phyloP scores from a whole-genome alignment of 37 sponge, comb jelly and placozoan genomes.

The Aplysina aerophoba region DNA sequence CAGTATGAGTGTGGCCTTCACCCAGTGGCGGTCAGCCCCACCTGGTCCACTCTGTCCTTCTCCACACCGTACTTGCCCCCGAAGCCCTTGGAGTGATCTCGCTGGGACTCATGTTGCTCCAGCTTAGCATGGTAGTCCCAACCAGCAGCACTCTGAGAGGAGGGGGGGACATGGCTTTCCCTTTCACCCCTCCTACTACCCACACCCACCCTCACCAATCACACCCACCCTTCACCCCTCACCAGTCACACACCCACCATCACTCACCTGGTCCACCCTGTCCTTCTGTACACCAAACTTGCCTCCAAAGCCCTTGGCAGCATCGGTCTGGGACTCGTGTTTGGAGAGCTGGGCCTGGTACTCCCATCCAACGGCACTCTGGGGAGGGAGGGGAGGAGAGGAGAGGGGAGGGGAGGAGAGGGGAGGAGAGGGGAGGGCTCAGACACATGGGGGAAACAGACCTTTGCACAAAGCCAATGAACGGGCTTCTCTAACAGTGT shows the following conservation, averaged over 20 bases:
- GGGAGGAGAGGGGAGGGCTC: background rate
- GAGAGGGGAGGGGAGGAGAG: no score
- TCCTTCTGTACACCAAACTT: conserved; percentile 93
- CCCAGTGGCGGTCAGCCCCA: background rate
- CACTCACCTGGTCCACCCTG: conserved; percentile 82
- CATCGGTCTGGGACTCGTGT: conserved; percentile 90
- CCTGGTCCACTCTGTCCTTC: conserved; percentile 63
- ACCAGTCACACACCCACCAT: no score
- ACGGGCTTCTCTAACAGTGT: no score
- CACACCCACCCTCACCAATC: background rate
- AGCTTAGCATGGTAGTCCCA: conserved; percentile 82
- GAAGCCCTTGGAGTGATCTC: conserved; percentile 86
- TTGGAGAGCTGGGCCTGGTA: conserved; percentile 72
- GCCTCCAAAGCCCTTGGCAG: conserved; percentile 88
- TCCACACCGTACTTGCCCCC: conserved; percentile 92
- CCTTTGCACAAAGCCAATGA: no score
- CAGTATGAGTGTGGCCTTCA: no score
- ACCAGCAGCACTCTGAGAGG: conserved; percentile 67
- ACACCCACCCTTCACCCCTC: background rate
- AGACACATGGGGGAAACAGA: background rate
- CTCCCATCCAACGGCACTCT: conserved; percentile 82
- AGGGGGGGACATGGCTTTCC: no score
- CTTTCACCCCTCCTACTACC: no score
- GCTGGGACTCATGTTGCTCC: conserved; percentile 86
- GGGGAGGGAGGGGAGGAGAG: background rate